Percentiles rank a stretch among this genome's conserved stretches.
Evolutionary conservation across 2,113 vertebrate genomes (phyloP).

Genomic region (Cyanocitta stelleri): DNA sequence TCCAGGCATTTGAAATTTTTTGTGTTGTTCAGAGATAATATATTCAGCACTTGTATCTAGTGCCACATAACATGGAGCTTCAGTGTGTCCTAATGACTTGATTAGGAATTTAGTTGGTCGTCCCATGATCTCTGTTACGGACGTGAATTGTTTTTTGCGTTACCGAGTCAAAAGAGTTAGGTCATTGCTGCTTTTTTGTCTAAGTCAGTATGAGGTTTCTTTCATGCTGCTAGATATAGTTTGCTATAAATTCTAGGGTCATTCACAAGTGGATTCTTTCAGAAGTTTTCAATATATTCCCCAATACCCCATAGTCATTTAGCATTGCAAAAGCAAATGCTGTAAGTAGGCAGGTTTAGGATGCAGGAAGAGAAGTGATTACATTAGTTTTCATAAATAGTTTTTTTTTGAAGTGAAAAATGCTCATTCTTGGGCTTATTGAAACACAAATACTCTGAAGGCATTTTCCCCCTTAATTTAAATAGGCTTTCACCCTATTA

Average conservation of each 20-base stretch:
- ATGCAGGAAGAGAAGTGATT: not conserved
- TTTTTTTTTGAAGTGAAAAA: not conserved
- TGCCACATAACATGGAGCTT: not conserved
- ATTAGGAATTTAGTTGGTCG: not conserved
- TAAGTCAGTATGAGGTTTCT: not conserved
- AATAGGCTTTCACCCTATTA: not conserved
- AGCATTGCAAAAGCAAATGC: not conserved
- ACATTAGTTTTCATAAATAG: not conserved
- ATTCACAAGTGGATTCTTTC: not conserved
- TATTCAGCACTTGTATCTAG: not conserved
- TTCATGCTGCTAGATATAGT: not conserved
- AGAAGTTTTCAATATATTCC: not conserved
- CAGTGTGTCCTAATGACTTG: not conserved
- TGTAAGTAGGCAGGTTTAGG: not conserved
- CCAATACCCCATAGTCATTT: not conserved
- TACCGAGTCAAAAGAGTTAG: not conserved
- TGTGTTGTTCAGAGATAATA: not conserved
- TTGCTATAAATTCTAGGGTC: not conserved
- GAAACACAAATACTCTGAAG: not conserved
- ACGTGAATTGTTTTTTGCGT: not conserved
- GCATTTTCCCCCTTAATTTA: not conserved
- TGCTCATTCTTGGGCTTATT: not conserved
- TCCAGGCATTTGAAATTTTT: not conserved
- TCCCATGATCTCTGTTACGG: fast-evolving
- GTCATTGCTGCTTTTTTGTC: not conserved